Evolutionary conservation across 2,888 invertebrate species (phyloP).

Genomic region (Xylocampa areola): DNA sequence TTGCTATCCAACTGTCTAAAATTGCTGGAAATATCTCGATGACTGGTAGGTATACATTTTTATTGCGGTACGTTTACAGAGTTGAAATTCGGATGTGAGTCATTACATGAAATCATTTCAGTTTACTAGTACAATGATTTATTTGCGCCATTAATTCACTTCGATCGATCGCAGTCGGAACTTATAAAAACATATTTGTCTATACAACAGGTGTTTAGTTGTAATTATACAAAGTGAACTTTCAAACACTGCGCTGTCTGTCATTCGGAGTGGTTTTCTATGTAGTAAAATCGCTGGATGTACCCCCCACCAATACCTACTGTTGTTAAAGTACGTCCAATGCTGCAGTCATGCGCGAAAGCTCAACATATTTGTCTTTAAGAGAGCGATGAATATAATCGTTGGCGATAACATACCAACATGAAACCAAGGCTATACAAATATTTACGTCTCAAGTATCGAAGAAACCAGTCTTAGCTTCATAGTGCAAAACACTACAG

Average conservation of each 20-base stretch:
- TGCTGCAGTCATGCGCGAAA: conserved; percentile 15
- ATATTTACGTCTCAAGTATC: conserved; percentile 55
- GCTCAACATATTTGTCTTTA: conserved; percentile 9
- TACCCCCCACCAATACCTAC: conserved; percentile 11
- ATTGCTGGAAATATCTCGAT: conserved; percentile 1
- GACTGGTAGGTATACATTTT: not conserved
- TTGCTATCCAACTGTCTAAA: not conserved
- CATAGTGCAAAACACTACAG: conserved; percentile 34
- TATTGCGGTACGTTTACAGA: conserved; percentile 14
- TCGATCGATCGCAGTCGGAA: conserved; percentile 33
- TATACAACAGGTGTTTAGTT: conserved; percentile 34
- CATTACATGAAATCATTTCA: conserved; percentile 27
- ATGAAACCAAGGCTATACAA: conserved; percentile 33
- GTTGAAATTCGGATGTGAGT: conserved; percentile 37
- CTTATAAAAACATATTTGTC: conserved; percentile 43
- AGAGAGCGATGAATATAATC: conserved; percentile 18
- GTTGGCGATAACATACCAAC: conserved; percentile 15
- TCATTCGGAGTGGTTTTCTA: conserved; percentile 71
- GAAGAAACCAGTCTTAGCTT: conserved; percentile 61
- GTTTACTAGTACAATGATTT: conserved; percentile 31
- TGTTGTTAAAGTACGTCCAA: conserved; percentile 32
- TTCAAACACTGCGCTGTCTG: conserved; percentile 68
- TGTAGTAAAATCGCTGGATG: conserved; percentile 66
- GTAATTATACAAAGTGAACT: conserved; percentile 59
- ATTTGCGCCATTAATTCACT: conserved; percentile 35